These are phyloP conservation scores for Aricia artaxerxes DNA, from an alignment of 2,888 invertebrate species.

Conservation along the genomic window DNA sequence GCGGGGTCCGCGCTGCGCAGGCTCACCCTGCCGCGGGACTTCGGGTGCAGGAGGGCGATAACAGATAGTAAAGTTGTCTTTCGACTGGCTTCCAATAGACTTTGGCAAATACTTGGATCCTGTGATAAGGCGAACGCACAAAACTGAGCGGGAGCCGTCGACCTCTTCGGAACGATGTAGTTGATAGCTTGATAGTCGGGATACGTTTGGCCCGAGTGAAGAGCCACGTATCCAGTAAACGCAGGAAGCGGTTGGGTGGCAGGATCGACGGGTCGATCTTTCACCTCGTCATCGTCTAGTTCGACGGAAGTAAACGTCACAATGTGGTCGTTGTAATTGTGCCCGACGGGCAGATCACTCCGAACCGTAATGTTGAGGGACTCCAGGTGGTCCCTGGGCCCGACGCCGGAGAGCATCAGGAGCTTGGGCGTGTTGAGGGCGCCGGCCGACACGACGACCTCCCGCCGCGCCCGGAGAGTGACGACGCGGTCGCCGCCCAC, in stretches of 20 bases:
- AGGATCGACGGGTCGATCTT: conserved; percentile 36
- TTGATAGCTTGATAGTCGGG: neutral
- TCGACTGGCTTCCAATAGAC: neutral
- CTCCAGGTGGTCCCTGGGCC: conserved; percentile 49
- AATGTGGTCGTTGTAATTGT: conserved; percentile 51
- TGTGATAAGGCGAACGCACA: neutral
- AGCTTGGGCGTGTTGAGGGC: conserved; percentile 52
- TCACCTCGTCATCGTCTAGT: conserved; percentile 36
- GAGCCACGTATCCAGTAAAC: conserved; percentile 42
- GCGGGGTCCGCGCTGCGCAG: conserved; percentile 46
- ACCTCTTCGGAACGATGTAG: neutral
- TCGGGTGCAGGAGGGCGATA: conserved; percentile 37
- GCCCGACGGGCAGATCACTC: conserved; percentile 52
- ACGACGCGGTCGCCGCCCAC: conserved; percentile 40
- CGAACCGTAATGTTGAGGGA: conserved; percentile 46
- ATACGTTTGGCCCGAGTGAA: conserved; percentile 35
- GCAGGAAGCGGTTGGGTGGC: conserved; percentile 34
- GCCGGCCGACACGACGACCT: conserved; percentile 55
- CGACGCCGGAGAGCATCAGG: conserved; percentile 55
- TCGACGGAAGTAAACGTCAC: conserved; percentile 37
- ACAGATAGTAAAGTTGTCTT: neutral
- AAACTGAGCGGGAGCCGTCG: neutral
- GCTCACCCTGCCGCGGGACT: conserved; percentile 47
- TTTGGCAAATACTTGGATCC: neutral
- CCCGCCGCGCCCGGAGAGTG: conserved; percentile 46